Percentiles rank a stretch among this genome's conserved stretches.
Conservation (phyloP, 2,797 vertebrate genomes). For the Champsocephalus esox region DNA sequence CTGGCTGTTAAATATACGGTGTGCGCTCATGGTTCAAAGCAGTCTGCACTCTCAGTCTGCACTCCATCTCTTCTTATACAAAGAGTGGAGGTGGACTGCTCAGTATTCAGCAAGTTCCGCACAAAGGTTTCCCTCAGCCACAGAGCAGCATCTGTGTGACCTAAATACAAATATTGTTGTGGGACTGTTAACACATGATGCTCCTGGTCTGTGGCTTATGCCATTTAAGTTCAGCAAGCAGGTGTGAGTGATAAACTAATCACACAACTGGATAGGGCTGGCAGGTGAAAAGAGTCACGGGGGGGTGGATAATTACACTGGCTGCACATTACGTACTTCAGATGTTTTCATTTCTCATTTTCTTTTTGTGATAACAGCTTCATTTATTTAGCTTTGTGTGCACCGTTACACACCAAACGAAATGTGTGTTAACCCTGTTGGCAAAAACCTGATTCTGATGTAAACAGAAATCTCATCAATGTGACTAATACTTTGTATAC, state of each 20-base stretch:
- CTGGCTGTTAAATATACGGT: slow-evolving; percentile 30
- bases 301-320: too few species aligned
- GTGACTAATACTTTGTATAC: neutral
- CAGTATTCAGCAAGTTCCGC: slow-evolving; percentile 8
- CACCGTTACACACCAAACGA: too few species aligned
- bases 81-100: slow-evolving; percentile 22
- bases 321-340: too few species aligned
- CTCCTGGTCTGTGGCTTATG: slow-evolving; percentile 9
- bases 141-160: slow-evolving; percentile 16
- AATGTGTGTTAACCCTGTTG: too few species aligned
- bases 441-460: too few species aligned
- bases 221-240: slow-evolving; percentile 13
- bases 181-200: neutral
- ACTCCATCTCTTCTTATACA: slow-evolving; percentile 27
- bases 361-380: too few species aligned
- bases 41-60: slow-evolving; percentile 7
- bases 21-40: slow-evolving; percentile 38
- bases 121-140: neutral
- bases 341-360: too few species aligned
- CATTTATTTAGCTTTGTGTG: too few species aligned
- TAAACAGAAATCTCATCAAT: neutral
- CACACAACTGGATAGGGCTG: too few species aligned
- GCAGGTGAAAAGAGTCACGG: too few species aligned
- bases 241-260: slow-evolving; percentile 10
- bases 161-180: neutral